Percentiles rank a stretch among this genome's conserved stretches.
Conservation (phyloP, 2,113 vertebrate species). For the Eudyptes chrysolophus region DNA sequence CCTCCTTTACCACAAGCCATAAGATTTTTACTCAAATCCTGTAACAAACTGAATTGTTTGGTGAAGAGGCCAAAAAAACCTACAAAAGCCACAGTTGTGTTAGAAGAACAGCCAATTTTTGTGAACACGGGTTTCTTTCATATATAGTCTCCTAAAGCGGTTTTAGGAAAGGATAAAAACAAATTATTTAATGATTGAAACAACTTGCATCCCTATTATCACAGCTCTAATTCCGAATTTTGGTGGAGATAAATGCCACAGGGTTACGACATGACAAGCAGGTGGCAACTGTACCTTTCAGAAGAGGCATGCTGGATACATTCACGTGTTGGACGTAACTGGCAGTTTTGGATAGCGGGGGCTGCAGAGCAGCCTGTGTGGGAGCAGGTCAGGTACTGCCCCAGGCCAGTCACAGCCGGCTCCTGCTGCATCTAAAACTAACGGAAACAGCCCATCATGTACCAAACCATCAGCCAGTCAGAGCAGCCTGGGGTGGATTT, state of each 20-base stretch:
- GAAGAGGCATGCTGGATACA: neutral
- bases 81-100: neutral
- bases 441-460: neutral
- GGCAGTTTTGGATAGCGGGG: neutral
- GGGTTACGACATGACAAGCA: neutral
- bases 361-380: neutral
- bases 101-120: neutral
- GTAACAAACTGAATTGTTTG: neutral
- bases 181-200: neutral
- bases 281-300: neutral
- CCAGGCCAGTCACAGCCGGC: no score
- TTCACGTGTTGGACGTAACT: neutral
- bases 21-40: neutral
- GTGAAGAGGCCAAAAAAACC: neutral
- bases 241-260: neutral
- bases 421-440: neutral
- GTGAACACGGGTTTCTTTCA: fast-evolving
- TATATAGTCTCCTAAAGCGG: neutral
- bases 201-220: neutral
- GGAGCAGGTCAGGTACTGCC: neutral
- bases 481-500: neutral
- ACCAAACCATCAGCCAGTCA: neutral
- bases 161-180: neutral
- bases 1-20: neutral
- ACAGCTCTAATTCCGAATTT: neutral